Conservation (phyloP, 2,888 invertebrate species). For the Hybos culiciformis region DNA sequence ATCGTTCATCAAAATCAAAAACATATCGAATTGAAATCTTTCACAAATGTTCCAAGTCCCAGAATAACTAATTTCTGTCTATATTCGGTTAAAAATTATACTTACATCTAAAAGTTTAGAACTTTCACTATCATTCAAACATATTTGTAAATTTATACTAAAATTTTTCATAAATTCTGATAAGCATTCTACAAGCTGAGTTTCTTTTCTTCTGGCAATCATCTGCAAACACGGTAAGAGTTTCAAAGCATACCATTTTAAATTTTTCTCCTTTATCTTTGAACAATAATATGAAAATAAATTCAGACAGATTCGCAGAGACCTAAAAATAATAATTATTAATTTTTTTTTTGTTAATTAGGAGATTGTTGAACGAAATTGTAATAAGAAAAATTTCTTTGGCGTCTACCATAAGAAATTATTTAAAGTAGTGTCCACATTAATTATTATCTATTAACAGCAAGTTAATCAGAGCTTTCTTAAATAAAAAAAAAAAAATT, state of each 20-base stretch:
- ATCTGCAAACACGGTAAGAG: slow-evolving; percentile 58
- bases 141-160: slow-evolving; percentile 29
- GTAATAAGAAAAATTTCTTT: no score
- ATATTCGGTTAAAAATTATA: no score
- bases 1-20: background rate
- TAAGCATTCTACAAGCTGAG: slow-evolving; percentile 30
- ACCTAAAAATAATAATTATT: slow-evolving; percentile 35
- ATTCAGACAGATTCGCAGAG: slow-evolving; percentile 60
- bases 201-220: slow-evolving; percentile 54
- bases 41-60: no score
- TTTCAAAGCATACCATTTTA: slow-evolving; percentile 62
- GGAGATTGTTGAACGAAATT: background rate
- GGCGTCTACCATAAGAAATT: no score
- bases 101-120: slow-evolving; percentile 32
- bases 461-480: no score
- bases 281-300: slow-evolving; percentile 63
- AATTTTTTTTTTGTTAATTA: background rate
- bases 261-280: slow-evolving; percentile 61
- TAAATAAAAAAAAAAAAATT: no score
- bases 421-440: no score
- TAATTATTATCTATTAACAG: no score
- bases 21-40: no score
- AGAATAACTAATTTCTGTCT: no score
- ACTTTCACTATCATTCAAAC: slow-evolving; percentile 32
- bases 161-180: slow-evolving; percentile 32